Conservation (phyloP, 2,113 vertebrate genomes). For the Megatriorchis doriae region DNA sequence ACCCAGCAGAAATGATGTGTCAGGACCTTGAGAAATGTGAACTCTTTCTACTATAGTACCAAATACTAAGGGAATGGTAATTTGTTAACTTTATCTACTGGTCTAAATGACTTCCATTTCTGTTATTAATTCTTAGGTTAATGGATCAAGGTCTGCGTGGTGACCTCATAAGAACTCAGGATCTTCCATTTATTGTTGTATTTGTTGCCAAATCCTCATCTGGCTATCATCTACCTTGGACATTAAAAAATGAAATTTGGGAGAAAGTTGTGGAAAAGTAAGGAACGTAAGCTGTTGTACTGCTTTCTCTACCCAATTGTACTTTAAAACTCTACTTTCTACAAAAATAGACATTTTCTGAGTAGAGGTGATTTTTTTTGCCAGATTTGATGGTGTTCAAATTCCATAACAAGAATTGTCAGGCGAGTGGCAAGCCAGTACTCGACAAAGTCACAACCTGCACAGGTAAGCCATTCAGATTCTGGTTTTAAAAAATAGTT, state of each 20-base stretch:
- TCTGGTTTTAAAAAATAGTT: not conserved
- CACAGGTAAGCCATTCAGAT: slow-evolving; percentile 71
- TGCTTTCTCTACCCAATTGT: not conserved
- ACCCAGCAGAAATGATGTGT: not conserved
- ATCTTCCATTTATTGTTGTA: slow-evolving; percentile 77
- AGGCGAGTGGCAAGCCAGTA: slow-evolving; percentile 79
- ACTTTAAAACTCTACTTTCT: not conserved
- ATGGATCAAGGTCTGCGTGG: slow-evolving; percentile 84
- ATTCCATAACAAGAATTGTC: slow-evolving; percentile 73
- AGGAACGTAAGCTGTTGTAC: slow-evolving; percentile 35
- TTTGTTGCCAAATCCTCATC: slow-evolving; percentile 77
- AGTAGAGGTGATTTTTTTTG: not conserved
- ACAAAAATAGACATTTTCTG: not conserved
- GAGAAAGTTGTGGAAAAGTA: slow-evolving; percentile 83
- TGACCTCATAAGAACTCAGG: slow-evolving; percentile 85
- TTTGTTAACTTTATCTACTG: not conserved
- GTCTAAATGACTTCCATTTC: not conserved
- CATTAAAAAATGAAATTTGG: slow-evolving; percentile 84
- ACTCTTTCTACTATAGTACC: not conserved
- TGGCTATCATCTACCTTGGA: slow-evolving; percentile 82
- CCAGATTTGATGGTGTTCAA: slow-evolving; percentile 80
- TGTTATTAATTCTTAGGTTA: slow-evolving; percentile 71
- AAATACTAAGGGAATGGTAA: not conserved
- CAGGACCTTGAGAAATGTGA: not conserved
- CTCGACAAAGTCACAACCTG: slow-evolving; percentile 79